phyloP scores from a whole-genome alignment of 2,888 invertebrate species.

The Ametastegia equiseti region DNA sequence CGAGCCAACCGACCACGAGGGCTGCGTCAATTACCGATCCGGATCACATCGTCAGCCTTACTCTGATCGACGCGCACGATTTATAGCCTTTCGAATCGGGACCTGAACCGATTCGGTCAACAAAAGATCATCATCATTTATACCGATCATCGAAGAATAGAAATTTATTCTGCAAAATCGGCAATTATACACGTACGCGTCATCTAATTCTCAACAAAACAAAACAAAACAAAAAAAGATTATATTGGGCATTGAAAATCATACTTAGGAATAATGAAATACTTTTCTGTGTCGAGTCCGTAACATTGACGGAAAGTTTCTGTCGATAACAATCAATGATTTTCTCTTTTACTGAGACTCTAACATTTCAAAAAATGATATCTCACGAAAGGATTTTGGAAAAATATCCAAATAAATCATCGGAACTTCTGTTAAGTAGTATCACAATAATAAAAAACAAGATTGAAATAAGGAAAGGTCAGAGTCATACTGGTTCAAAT shows the following conservation, averaged over 20 bases:
- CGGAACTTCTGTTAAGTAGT: neutral
- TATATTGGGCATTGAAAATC: neutral
- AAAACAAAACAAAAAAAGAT: neutral
- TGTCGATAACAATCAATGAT: neutral
- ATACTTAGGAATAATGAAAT: no score
- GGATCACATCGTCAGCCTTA: constrained; percentile 15
- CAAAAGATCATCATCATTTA: neutral
- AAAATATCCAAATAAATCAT: neutral
- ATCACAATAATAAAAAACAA: neutral
- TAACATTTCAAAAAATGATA: neutral
- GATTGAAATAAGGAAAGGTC: neutral
- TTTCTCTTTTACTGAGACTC: neutral
- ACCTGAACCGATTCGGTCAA: neutral
- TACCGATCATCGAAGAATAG: no score
- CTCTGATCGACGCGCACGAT: constrained; percentile 19
- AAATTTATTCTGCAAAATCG: no score
- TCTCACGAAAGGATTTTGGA: neutral
- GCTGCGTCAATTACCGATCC: constrained; percentile 33
- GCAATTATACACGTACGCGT: no score
- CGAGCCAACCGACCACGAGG: constrained; percentile 25
- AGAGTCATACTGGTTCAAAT: neutral
- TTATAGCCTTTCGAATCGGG: constrained; percentile 9
- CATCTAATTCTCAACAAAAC: no score
- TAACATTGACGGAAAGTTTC: no score
- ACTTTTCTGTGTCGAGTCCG: no score